Conservation (phyloP, 2,113 vertebrate species). For the Cinclus mexicanus region DNA sequence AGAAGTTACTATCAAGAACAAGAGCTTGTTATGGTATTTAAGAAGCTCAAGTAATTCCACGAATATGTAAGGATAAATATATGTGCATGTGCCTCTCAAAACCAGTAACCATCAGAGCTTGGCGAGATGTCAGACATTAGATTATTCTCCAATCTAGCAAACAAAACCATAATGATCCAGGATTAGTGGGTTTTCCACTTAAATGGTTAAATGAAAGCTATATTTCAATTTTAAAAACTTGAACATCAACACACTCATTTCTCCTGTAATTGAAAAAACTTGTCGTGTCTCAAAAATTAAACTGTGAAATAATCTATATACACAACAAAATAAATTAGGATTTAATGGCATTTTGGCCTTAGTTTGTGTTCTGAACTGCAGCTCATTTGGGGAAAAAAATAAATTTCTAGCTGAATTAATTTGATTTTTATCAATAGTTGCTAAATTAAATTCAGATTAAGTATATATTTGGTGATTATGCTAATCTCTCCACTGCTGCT, state of each 20-base stretch:
- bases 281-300: not conserved
- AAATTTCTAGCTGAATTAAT: not conserved
- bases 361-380: not conserved
- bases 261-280: not conserved
- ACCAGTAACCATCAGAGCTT: not conserved
- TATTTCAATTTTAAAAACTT: not conserved
- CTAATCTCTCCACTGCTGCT: not conserved
- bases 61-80: not conserved
- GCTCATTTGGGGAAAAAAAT: not conserved
- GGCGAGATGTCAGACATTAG: not conserved
- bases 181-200: not conserved
- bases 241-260: not conserved
- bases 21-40: not conserved
- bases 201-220: not conserved
- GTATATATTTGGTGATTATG: not conserved
- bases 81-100: not conserved
- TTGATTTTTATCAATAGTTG: not conserved
- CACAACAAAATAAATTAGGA: not conserved
- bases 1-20: not conserved
- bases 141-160: not conserved
- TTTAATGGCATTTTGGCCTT: not conserved
- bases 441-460: not conserved
- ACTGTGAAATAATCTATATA: not conserved
- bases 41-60: not conserved
- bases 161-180: not conserved